These are phyloP conservation scores for Micropoecilia bifurca DNA, from an alignment of 2,797 vertebrate genomes.

Conservation along the genomic window DNA sequence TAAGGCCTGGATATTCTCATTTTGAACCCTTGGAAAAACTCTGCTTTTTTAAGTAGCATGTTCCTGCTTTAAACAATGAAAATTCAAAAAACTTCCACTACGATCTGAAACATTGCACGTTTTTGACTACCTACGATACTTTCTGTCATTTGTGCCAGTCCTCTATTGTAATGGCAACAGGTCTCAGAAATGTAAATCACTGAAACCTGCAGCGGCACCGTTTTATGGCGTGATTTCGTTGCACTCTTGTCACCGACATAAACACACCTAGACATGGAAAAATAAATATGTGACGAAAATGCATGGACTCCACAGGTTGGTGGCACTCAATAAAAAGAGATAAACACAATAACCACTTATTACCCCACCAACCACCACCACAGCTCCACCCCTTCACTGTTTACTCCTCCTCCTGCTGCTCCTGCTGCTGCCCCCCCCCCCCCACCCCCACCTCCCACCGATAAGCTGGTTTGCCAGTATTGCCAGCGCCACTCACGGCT, in stretches of 20 bases:
- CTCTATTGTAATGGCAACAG: background rate
- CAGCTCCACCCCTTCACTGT: conserved; percentile 31
- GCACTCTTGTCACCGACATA: background rate
- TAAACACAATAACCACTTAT: conserved; percentile 33
- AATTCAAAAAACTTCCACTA: background rate
- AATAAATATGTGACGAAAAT: background rate
- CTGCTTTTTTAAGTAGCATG: background rate
- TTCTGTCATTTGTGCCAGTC: background rate
- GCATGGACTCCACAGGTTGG: background rate
- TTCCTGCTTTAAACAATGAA: background rate
- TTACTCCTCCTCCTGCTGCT: conserved; percentile 40
- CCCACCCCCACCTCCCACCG: conserved; percentile 65
- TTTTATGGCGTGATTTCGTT: too few species aligned
- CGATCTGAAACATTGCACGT: background rate
- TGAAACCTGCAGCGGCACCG: background rate
- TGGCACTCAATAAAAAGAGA: conserved; percentile 36
- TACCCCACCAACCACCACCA: conserved; percentile 10
- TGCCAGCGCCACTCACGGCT: conserved; percentile 59
- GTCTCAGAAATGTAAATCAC: background rate
- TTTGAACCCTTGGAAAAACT: background rate
- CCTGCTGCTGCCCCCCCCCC: conserved; percentile 28
- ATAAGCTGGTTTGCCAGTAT: conserved; percentile 72
- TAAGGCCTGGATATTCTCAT: background rate
- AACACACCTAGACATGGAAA: background rate
- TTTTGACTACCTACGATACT: background rate